These are phyloP conservation scores for Romanogobio albipinnatus DNA, from an alignment of 2,113 vertebrate genomes.

Conservation along the genomic window DNA sequence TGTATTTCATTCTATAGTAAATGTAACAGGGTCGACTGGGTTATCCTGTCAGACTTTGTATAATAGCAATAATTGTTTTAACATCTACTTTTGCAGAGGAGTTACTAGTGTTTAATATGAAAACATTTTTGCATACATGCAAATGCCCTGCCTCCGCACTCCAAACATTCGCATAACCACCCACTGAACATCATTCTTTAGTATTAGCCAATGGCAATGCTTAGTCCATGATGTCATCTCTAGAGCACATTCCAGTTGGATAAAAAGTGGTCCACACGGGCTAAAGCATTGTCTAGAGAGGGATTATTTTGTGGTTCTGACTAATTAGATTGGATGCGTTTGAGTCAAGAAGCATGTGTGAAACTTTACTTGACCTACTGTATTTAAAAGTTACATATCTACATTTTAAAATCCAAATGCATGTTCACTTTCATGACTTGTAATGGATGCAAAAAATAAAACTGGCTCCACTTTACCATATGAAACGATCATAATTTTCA, in stretches of 20 bases:
- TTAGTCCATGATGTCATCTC: constrained; percentile 27
- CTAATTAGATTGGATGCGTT: neutral
- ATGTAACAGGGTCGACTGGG: neutral
- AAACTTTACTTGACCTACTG: neutral
- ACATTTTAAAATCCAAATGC: neutral
- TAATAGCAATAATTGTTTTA: neutral
- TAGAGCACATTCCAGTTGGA: constrained; percentile 27
- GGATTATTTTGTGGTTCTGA: neutral
- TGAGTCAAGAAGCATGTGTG: neutral
- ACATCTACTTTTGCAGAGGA: neutral
- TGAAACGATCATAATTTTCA: neutral
- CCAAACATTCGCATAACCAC: neutral
- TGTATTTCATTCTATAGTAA: neutral
- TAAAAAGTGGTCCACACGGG: neutral
- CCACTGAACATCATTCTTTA: constrained; percentile 20
- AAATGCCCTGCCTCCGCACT: neutral
- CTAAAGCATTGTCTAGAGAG: neutral
- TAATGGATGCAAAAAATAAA: neutral
- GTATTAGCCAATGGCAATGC: neutral
- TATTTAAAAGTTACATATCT: neutral
- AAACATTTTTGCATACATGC: neutral
- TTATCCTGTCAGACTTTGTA: neutral
- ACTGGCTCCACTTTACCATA: neutral
- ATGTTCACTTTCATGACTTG: neutral
- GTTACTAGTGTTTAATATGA: neutral